These are phyloP conservation scores for Amyelois transitella DNA, from an alignment of 1,140 invertebrate species.

Conservation along the genomic window DNA sequence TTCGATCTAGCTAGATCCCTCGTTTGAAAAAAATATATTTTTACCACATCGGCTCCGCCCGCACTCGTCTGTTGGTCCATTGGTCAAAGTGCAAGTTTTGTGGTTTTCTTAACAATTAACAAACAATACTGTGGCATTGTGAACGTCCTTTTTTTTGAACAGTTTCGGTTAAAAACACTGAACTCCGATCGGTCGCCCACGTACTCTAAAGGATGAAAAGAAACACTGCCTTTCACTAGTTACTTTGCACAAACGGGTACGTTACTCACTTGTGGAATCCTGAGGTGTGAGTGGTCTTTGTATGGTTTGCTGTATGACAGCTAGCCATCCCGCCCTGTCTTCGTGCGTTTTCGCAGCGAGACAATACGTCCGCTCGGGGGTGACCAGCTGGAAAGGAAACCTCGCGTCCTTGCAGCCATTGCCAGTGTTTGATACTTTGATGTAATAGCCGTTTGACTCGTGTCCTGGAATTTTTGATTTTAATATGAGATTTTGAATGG, in stretches of 20 bases:
- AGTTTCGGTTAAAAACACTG: too few relatives aligned
- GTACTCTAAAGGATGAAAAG: too few relatives aligned
- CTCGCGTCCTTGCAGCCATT: constrained; percentile 82
- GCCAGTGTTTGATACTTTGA: constrained; percentile 63
- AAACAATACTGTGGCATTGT: too few relatives aligned
- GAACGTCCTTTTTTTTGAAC: too few relatives aligned
- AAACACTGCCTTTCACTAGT: too few relatives aligned
- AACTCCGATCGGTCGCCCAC: too few relatives aligned
- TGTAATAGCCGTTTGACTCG: constrained; percentile 82
- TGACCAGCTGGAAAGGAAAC: constrained; percentile 90
- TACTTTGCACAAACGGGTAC: neutral
- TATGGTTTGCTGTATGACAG: constrained; percentile 83
- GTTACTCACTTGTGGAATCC: constrained; percentile 84
- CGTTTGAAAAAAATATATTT: too few relatives aligned
- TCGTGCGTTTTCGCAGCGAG: constrained; percentile 87
- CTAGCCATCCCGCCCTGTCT: constrained; percentile 88
- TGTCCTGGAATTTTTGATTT: constrained; percentile 75
- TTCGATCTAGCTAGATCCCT: too few relatives aligned
- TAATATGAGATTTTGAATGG: neutral
- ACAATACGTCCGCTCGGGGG: constrained; percentile 87
- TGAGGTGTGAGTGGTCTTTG: constrained; percentile 85
- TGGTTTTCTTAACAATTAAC: too few relatives aligned
- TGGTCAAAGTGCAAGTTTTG: too few relatives aligned
- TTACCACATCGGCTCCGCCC: too few relatives aligned
- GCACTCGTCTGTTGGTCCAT: too few relatives aligned